A percentile compares a stretch with the other conserved stretches of the same genome.
phyloP scores from a whole-genome alignment of 2,888 invertebrate genomes.

The Drosophila vallismaia region DNA sequence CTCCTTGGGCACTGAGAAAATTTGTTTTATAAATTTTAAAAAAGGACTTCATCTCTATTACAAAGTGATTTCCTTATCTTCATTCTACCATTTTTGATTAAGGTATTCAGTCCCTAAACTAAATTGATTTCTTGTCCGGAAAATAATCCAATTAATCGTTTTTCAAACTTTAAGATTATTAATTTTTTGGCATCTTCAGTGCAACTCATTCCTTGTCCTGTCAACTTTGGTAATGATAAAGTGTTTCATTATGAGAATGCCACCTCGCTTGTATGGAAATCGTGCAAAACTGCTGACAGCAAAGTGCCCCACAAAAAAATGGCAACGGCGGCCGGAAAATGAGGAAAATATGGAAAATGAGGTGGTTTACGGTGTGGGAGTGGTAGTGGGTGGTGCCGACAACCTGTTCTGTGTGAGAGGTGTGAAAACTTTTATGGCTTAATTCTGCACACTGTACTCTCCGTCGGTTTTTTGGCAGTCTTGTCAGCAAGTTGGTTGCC shows the following conservation, averaged over 20 bases:
- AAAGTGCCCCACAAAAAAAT: slow-evolving; percentile 13
- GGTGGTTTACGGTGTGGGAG: background rate
- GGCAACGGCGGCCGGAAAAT: background rate
- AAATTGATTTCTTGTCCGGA: background rate
- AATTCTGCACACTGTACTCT: slow-evolving; percentile 40
- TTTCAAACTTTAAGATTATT: slow-evolving; percentile 20
- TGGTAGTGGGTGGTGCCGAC: background rate
- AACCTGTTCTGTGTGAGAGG: slow-evolving; percentile 39
- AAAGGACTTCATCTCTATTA: no score
- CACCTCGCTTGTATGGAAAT: slow-evolving; percentile 23
- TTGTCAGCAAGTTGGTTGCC: slow-evolving; percentile 45
- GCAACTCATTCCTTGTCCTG: slow-evolving; percentile 65
- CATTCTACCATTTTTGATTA: background rate
- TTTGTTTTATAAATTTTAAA: no score
- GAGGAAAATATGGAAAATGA: slow-evolving; percentile 18
- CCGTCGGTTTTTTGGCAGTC: slow-evolving; percentile 42
- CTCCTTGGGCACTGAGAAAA: no score
- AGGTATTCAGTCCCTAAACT: background rate
- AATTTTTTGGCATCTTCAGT: slow-evolving; percentile 18
- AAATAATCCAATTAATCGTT: slow-evolving; percentile 1
- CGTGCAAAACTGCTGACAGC: slow-evolving; percentile 60
- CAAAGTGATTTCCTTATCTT: no score
- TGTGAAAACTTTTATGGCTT: slow-evolving; percentile 59
- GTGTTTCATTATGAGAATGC: slow-evolving; percentile 57
- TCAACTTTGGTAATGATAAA: slow-evolving; percentile 74